Percentiles rank a stretch among this genome's conserved stretches.
Conservation (phyloP, 2,888 invertebrate genomes). For the Himalopsyche anomala region DNA sequence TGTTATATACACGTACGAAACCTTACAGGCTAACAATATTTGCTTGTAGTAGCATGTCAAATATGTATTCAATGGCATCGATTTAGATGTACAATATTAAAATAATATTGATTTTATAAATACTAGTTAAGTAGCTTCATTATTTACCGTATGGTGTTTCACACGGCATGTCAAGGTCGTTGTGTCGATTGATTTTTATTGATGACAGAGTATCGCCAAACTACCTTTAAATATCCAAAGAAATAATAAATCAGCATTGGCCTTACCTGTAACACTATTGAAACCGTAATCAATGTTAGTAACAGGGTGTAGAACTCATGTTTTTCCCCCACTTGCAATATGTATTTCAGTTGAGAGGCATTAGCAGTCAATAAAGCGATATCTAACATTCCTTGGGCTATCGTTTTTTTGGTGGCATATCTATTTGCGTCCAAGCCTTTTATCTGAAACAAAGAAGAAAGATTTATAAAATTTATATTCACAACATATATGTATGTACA, state of each 20-base stretch:
- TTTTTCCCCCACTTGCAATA: conserved; percentile 88
- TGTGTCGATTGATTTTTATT: background rate
- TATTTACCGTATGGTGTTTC: background rate
- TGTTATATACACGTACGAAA: too few relatives aligned
- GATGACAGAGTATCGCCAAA: background rate
- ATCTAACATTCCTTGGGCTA: conserved; percentile 93
- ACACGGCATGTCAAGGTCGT: background rate
- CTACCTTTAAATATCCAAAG: background rate
- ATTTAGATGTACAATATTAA: too few relatives aligned
- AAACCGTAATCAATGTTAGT: conserved; percentile 86
- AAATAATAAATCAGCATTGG: background rate
- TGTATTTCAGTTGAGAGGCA: conserved; percentile 91
- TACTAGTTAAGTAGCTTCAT: background rate
- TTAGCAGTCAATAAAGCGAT: conserved; percentile 92
- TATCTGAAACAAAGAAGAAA: conserved; percentile 72
- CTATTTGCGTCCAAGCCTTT: conserved; percentile 90
- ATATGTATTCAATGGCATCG: too few relatives aligned
- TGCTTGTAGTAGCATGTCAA: too few relatives aligned
- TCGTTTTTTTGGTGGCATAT: conserved; percentile 94
- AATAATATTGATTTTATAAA: background rate
- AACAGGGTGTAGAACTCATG: conserved; percentile 92
- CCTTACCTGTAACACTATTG: conserved; percentile 89
- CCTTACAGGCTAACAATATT: too few relatives aligned
- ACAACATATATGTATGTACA: too few relatives aligned
- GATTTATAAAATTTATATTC: too few relatives aligned